A percentile compares a stretch with the other conserved stretches of the same genome.
These are phyloP conservation scores for Marasmarcha lunaedactyla DNA, from an alignment of 2,888 invertebrate genomes.

Conservation along the genomic window DNA sequence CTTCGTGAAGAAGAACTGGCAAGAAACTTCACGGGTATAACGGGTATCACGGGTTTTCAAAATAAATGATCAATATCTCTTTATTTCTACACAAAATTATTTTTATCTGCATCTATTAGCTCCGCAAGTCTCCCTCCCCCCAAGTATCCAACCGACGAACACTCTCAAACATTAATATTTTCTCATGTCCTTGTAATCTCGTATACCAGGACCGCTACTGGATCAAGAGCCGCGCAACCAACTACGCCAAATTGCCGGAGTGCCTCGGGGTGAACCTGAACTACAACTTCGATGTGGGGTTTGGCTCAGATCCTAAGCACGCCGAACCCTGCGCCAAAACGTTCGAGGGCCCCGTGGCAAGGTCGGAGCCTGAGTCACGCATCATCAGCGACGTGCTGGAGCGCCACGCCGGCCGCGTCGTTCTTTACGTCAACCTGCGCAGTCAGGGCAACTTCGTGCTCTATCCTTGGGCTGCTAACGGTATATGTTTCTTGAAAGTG, in stretches of 20 bases:
- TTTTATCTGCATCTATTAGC: too few relatives aligned
- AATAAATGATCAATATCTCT: too few relatives aligned
- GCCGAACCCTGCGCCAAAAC: conserved; percentile 70
- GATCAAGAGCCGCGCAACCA: conserved; percentile 76
- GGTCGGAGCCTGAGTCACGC: conserved; percentile 77
- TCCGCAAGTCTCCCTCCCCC: too few relatives aligned
- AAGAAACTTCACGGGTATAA: too few relatives aligned
- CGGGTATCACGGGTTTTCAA: too few relatives aligned
- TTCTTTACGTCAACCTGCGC: conserved; percentile 80
- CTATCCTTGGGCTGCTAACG: conserved; percentile 78
- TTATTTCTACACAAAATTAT: too few relatives aligned
- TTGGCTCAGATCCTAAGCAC: conserved; percentile 69
- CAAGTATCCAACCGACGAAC: too few relatives aligned
- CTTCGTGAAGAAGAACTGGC: too few relatives aligned
- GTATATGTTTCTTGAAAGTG: conserved; percentile 23
- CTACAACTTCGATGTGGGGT: conserved; percentile 80
- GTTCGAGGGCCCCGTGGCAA: conserved; percentile 73
- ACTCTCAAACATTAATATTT: too few relatives aligned
- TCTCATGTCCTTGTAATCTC: too few relatives aligned
- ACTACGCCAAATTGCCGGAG: conserved; percentile 33
- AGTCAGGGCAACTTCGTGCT: conserved; percentile 78
- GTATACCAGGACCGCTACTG: conserved; percentile 75
- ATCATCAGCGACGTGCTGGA: conserved; percentile 71
- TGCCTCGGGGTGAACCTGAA: conserved; percentile 84
- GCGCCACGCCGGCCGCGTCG: conserved; percentile 51